Base-by-base conservation (phyloP, 2,888 invertebrate species). In the Caenorhabditis sinica region DNA sequence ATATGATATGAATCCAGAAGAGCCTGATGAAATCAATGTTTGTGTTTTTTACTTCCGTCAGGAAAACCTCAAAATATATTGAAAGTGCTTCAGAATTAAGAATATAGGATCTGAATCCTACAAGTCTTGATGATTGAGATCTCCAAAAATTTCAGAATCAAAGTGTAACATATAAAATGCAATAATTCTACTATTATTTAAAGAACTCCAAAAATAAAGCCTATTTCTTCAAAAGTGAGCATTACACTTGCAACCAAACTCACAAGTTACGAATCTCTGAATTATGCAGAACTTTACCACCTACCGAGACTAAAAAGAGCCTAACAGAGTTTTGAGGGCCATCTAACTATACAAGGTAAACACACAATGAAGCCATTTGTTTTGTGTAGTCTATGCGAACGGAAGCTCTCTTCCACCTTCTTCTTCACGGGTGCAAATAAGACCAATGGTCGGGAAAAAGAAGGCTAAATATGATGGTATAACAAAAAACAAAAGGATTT, bases 381-480 rank as follows among this genome's bases (percentile, higher is more conserved):
- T 80, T 79, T 80, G 80, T 72, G 79, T 72, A 77, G 77, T 61
- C 77, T 77, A 60, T 71, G 45, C 72, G 80, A 80, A 72, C 72
- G 72, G 72, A 80, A 80, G 80, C 80, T 53, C 58, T 23, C 68
- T 36, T 72, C 60, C 60, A 11, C 49, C 51, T 17, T 65, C 36
- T 71, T 63, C 65, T 63, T 51, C 43, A 63, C 72, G 80, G 80
- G 80, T 80, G 80, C 80, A 80, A 80, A 80, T 80, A 80, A 63
- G 71, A 61, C 23, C 69, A 53, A 43, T 53, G 72, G 71, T 45
- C 61, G 45, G 51, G 40, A 60, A 40, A 13, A 15, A 58, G 58
- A 20, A 20, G 43, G 30, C 17, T 36, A 25, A 30, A 51, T 51
- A 49, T 66, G 49, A 49, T n/a, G 74, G 74, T 75, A 58, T 36